Percentiles rank a stretch among this genome's conserved stretches.
These are phyloP conservation scores for Phasianus colchicus DNA, from an alignment of 2,113 vertebrate species.

Conservation along the genomic window DNA sequence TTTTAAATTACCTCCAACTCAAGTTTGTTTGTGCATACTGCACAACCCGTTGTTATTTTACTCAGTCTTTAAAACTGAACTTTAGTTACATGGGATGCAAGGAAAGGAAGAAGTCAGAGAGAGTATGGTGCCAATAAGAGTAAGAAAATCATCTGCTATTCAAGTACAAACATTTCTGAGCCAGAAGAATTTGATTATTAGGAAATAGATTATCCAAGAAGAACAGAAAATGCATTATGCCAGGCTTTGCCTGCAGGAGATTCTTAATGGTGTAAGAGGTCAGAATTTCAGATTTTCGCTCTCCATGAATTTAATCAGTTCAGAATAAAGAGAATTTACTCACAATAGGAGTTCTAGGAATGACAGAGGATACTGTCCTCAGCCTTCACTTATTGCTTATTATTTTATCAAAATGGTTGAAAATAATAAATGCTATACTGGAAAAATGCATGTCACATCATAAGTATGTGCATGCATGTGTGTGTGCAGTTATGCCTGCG, in stretches of 20 bases:
- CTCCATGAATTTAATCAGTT: neutral
- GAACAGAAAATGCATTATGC: neutral
- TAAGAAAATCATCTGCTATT: too few species aligned
- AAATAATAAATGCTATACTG: neutral
- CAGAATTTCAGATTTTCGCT: neutral
- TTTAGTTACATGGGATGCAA: neutral
- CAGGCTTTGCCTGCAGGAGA: neutral
- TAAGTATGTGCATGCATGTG: fast-evolving
- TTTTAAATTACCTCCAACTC: neutral
- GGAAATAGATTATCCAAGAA: neutral
- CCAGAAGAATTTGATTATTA: neutral
- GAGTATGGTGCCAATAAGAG: neutral
- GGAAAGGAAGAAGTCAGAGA: neutral
- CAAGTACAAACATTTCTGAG: neutral
- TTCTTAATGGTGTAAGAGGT: neutral
- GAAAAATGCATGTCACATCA: neutral
- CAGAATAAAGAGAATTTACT: neutral
- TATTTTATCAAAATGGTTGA: neutral
- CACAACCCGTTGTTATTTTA: neutral
- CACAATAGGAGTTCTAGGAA: neutral
- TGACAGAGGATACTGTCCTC: neutral
- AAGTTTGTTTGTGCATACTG: neutral
- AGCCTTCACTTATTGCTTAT: neutral
- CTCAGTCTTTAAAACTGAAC: neutral
- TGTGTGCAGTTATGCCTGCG: neutral